phyloP scores from a whole-genome alignment of 1,140 invertebrate species.

The Aethina tumida region DNA sequence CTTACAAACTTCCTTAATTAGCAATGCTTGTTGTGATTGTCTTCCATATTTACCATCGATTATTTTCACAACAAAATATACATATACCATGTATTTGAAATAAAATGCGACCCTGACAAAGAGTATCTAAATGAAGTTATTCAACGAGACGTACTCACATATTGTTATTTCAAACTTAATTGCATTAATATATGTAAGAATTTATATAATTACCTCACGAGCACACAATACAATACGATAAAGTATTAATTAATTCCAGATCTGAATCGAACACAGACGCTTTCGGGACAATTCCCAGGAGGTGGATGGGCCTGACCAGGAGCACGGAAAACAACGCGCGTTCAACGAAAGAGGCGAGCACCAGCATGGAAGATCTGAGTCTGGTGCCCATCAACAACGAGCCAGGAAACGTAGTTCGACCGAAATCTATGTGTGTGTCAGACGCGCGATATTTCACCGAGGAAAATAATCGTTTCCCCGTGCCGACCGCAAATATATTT shows the following conservation, averaged over 20 bases:
- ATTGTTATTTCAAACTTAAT: too few species aligned
- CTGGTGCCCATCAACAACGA: constrained; percentile 36
- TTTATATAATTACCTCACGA: too few species aligned
- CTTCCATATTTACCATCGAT: too few species aligned
- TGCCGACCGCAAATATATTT: constrained; percentile 3
- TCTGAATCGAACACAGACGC: constrained; percentile 14
- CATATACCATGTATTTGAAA: too few species aligned
- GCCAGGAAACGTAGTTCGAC: constrained; percentile 36
- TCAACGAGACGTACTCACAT: too few species aligned
- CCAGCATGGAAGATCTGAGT: constrained; percentile 39
- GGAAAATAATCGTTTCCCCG: constrained; percentile 8
- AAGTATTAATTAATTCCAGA: constrained; percentile 8
- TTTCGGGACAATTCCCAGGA: constrained; percentile 21
- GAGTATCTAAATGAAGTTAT: too few species aligned
- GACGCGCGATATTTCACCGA: constrained; percentile 10
- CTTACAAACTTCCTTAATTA: too few species aligned
- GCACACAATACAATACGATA: too few species aligned
- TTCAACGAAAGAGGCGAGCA: constrained; percentile 36
- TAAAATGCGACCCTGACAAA: too few species aligned
- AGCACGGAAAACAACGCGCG: constrained; percentile 12
- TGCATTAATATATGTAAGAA: too few species aligned
- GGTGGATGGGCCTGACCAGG: constrained; percentile 23
- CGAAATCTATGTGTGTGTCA: constrained; percentile 33
- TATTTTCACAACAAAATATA: too few species aligned
- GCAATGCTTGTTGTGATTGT: too few species aligned